Evolutionary conservation across 2,888 invertebrate species (phyloP).

Genomic region (Platycnemis pennipes): DNA sequence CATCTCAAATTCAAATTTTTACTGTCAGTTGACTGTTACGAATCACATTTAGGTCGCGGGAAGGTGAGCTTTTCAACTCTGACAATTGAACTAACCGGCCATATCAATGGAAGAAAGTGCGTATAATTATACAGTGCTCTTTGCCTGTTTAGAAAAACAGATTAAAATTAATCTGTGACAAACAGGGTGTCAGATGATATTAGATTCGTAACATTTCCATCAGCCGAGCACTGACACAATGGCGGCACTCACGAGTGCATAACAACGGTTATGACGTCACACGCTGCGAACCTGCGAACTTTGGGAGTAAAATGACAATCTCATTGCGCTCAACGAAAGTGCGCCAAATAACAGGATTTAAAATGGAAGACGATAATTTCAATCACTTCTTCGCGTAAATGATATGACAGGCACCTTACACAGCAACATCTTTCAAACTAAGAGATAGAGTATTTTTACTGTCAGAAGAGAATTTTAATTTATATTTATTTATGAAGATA

Average conservation of each 20-base stretch:
- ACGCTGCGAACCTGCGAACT: constrained; percentile 62
- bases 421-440: too few relatives aligned
- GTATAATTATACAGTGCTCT: constrained; percentile 69
- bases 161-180: constrained; percentile 69
- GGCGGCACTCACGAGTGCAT: constrained; percentile 83
- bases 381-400: too few relatives aligned
- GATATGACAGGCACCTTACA: too few relatives aligned
- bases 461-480: too few relatives aligned
- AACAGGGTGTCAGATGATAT: constrained; percentile 72
- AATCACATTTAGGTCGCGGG: constrained; percentile 66
- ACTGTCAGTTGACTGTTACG: constrained; percentile 45
- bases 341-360: constrained; percentile 4
- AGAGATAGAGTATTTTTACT: too few relatives aligned
- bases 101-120: constrained; percentile 85
- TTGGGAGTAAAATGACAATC: constrained; percentile 62
- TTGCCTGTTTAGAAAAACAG: constrained; percentile 70
- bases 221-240: constrained; percentile 75
- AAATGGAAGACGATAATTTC: too few relatives aligned
- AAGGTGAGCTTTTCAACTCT: constrained; percentile 36
- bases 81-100: constrained; percentile 86
- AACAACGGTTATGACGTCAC: constrained; percentile 78
- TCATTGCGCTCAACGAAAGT: constrained; percentile 21
- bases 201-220: constrained; percentile 73
- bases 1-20: constrained; percentile 62
- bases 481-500: too few relatives aligned